phyloP scores from a whole-genome alignment of 2,113 vertebrate species.

The Montifringilla adamsi region DNA sequence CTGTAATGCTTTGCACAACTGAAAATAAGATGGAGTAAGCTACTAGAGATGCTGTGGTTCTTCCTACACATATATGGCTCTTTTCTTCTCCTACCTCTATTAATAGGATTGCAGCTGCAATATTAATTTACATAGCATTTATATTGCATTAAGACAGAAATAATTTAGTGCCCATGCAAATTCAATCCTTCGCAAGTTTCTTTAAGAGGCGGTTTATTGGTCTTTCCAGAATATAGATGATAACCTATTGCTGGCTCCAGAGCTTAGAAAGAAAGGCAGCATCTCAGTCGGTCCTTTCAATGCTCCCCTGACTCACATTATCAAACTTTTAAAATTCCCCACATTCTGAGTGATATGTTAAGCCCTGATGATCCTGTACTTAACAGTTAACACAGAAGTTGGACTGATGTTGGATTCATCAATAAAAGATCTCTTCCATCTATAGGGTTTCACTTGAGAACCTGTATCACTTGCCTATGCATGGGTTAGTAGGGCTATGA shows the following conservation, averaged over 20 bases:
- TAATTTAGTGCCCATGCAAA: neutral
- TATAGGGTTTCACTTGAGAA: neutral
- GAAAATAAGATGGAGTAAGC: neutral
- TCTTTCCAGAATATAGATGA: neutral
- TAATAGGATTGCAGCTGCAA: constrained; percentile 22
- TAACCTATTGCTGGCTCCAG: neutral
- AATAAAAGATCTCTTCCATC: neutral
- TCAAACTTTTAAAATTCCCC: neutral
- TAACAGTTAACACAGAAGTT: neutral
- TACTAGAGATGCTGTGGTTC: neutral
- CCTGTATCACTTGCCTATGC: neutral
- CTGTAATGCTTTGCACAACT: neutral
- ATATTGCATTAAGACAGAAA: neutral
- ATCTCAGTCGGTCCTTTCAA: neutral
- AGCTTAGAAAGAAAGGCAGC: neutral
- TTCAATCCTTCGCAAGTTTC: neutral
- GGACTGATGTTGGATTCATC: neutral
- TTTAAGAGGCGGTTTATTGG: neutral
- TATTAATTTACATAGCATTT: neutral
- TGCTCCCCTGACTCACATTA: neutral
- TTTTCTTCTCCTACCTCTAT: constrained; percentile 19
- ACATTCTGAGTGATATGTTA: neutral
- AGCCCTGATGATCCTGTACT: neutral
- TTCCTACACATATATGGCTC: neutral
- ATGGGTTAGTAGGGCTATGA: neutral